A percentile compares a stretch with the other conserved stretches of the same genome.
Evolutionary conservation across 1,140 invertebrate genomes (phyloP).

Genomic region (Bombus picipes): DNA sequence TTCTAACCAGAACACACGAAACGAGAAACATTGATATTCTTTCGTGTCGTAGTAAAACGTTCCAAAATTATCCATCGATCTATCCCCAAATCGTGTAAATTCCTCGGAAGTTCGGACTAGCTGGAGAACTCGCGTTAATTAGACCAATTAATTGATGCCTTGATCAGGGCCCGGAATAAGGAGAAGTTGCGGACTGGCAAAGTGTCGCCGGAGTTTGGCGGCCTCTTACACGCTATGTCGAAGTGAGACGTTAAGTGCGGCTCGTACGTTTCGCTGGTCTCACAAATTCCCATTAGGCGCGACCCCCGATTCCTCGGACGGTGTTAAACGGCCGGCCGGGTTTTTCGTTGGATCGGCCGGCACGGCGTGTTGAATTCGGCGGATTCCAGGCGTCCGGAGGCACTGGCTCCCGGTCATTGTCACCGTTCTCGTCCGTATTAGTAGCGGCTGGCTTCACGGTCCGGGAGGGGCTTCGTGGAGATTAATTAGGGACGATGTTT

Average conservation of each 20-base stretch:
- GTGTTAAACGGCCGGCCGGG: conserved; percentile 55
- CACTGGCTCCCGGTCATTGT: conserved; percentile 54
- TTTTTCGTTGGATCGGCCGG: conserved; percentile 54
- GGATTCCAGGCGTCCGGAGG: conserved; percentile 56
- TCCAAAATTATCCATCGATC: too few relatives aligned
- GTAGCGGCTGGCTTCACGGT: conserved; percentile 43
- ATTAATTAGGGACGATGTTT: conserved; percentile 81
- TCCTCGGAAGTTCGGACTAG: background rate
- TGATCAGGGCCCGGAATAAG: background rate
- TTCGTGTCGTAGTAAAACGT: background rate
- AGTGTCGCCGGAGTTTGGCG: background rate
- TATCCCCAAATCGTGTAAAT: background rate
- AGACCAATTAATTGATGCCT: conserved; percentile 52
- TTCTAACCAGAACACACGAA: background rate
- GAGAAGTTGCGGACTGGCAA: background rate
- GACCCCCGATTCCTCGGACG: conserved; percentile 46
- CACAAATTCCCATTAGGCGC: conserved; percentile 54
- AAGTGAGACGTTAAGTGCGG: conserved; percentile 51
- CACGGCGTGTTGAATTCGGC: conserved; percentile 64
- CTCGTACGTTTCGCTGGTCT: conserved; percentile 47
- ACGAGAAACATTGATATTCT: background rate
- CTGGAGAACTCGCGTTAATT: conserved; percentile 45
- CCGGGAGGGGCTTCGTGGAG: conserved; percentile 59
- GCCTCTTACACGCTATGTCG: background rate
- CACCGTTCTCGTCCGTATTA: conserved; percentile 59